Evolutionary conservation across 2,113 vertebrate species (phyloP).

Genomic region (Zosterops pallidus): DNA sequence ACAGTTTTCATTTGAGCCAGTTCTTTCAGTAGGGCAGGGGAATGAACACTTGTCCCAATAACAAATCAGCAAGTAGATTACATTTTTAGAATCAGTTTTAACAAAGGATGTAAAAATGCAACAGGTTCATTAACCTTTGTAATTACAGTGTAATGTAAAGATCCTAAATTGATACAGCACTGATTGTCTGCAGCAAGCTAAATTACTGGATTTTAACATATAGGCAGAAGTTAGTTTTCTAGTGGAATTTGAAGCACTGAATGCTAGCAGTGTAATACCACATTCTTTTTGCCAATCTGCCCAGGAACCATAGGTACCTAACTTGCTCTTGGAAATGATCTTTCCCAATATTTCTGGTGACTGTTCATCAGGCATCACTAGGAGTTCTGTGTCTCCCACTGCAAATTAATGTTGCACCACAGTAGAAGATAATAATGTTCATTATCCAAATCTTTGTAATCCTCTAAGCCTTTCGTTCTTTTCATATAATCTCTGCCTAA

Average conservation of each 20-base stretch:
- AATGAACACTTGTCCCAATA: not conserved
- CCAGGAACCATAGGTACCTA: not conserved
- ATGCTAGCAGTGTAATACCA: not conserved
- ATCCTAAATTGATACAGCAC: not conserved
- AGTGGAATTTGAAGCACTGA: not conserved
- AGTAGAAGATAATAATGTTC: not conserved
- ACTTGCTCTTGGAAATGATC: not conserved
- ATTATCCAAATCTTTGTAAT: not conserved
- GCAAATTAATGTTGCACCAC: not conserved
- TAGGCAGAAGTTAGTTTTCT: not conserved
- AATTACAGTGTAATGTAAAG: not conserved
- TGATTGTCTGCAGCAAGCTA: not conserved
- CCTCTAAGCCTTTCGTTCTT: not conserved
- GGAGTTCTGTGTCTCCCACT: not conserved
- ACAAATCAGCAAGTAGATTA: not conserved
- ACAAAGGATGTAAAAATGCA: not conserved
- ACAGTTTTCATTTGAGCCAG: not conserved
- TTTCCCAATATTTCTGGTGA: not conserved
- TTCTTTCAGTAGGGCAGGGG: not conserved
- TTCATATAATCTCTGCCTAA: not conserved
- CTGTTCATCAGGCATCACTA: not conserved
- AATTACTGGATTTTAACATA: not conserved
- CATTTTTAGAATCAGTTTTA: not conserved
- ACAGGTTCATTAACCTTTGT: not conserved
- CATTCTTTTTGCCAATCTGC: not conserved